Conservation (phyloP, 2,888 invertebrate species). For the Pomacea canaliculata region DNA sequence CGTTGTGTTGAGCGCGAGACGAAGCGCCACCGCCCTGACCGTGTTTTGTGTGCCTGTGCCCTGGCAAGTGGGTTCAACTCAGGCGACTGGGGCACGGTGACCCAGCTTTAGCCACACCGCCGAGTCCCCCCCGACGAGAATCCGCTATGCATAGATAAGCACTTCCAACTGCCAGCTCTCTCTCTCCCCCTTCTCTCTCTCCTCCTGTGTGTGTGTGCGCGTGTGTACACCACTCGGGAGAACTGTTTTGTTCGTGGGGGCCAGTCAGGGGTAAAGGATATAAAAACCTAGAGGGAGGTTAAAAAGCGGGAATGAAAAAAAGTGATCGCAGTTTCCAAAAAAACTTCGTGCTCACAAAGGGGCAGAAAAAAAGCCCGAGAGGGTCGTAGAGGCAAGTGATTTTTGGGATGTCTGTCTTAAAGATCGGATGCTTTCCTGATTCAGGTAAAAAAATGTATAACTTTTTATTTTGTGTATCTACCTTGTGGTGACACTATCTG, state of each 20-base stretch:
- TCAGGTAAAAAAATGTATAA: no score
- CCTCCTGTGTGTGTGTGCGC: not conserved
- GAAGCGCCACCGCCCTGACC: no score
- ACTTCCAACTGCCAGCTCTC: slow-evolving; percentile 4
- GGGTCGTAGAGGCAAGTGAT: no score
- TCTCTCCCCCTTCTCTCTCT: slow-evolving; percentile 5
- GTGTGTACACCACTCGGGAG: not conserved
- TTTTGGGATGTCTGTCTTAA: no score
- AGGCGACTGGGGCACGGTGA: slow-evolving; percentile 7
- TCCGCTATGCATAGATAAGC: slow-evolving; percentile 16
- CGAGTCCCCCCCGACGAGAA: not conserved
- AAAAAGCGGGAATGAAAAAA: not conserved
- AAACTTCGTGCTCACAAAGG: no score
- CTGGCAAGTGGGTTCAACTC: slow-evolving; percentile 13
- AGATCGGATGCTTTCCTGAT: no score
- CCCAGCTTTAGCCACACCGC: slow-evolving; percentile 8
- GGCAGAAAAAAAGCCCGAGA: no score
- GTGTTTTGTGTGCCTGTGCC: not conserved
- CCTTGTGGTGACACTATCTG: no score
- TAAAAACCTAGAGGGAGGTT: not conserved
- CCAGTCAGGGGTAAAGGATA: slow-evolving; percentile 5
- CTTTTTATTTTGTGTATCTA: no score
- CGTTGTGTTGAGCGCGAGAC: no score
- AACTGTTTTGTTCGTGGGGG: not conserved
- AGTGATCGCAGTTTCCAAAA: not conserved